These are phyloP conservation scores for Anoplolepis gracilipes DNA, from an alignment of 1,140 invertebrate genomes.

Conservation along the genomic window DNA sequence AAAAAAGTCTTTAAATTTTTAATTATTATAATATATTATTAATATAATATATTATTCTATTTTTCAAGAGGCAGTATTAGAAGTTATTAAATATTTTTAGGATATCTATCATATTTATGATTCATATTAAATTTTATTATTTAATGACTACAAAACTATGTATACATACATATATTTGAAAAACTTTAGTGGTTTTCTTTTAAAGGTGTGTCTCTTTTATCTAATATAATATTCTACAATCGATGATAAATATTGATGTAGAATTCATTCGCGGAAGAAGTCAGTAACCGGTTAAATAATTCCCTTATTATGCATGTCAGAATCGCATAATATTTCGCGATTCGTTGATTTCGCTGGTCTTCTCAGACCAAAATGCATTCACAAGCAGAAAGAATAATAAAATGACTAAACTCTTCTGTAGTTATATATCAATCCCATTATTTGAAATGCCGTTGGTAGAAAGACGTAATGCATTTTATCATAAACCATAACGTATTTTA, in stretches of 20 bases:
- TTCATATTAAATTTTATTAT: neutral
- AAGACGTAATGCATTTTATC: constrained; percentile 7
- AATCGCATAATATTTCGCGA: constrained; percentile 79
- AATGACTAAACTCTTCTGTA: constrained; percentile 62
- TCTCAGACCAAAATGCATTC: constrained; percentile 73
- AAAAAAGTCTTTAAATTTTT: neutral
- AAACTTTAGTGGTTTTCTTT: neutral
- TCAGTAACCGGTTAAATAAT: constrained; percentile 84
- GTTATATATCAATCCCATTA: constrained; percentile 50
- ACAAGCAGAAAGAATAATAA: constrained; percentile 70
- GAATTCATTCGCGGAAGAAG: constrained; percentile 79
- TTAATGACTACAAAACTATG: neutral
- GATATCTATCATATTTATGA: neutral
- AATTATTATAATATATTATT: too few relatives aligned
- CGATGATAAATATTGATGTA: constrained; percentile 78
- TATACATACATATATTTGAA: neutral
- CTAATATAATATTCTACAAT: neutral
- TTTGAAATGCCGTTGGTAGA: constrained; percentile 19
- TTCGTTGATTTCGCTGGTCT: constrained; percentile 74
- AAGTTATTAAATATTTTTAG: neutral
- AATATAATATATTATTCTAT: too few relatives aligned
- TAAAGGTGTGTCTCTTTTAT: neutral
- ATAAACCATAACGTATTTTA: constrained; percentile 16
- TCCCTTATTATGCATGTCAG: constrained; percentile 81
- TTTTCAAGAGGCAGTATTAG: neutral